phyloP scores from a whole-genome alignment of 1,140 invertebrate species.

The Drosophila novamexicana region DNA sequence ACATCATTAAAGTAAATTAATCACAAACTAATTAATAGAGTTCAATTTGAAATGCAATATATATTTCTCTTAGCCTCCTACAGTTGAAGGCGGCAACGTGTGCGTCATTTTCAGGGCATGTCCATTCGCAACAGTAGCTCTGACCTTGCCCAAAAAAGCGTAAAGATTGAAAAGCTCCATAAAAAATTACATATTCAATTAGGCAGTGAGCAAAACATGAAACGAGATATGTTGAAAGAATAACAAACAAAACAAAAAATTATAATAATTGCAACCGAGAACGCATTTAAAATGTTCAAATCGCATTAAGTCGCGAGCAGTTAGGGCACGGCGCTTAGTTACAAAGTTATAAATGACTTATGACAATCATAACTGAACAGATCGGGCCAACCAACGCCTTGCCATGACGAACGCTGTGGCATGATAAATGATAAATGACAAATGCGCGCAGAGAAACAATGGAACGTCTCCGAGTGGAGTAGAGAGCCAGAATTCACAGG shows the following conservation, averaged over 20 bases:
- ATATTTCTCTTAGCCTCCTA: not conserved
- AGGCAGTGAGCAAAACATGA: slow-evolving; percentile 48
- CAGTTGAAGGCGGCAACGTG: not conserved
- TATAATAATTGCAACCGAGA: slow-evolving; percentile 56
- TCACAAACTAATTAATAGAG: not conserved
- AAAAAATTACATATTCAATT: slow-evolving; percentile 48
- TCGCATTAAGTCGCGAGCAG: slow-evolving; percentile 31
- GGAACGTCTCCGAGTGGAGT: slow-evolving; percentile 17
- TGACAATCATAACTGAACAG: slow-evolving; percentile 44
- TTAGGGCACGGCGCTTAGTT: not conserved
- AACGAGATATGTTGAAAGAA: slow-evolving; percentile 53
- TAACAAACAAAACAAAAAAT: slow-evolving; percentile 19
- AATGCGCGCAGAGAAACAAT: slow-evolving; percentile 50
- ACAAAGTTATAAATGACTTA: slow-evolving; percentile 46
- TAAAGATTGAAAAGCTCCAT: slow-evolving; percentile 21
- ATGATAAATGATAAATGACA: slow-evolving; percentile 60
- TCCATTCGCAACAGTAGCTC: slow-evolving; percentile 5
- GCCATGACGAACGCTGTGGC: slow-evolving; percentile 41
- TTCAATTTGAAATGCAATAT: not conserved
- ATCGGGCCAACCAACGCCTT: slow-evolving; percentile 55
- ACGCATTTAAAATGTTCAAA: slow-evolving; percentile 62
- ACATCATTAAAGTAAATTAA: not conserved
- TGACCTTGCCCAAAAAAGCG: slow-evolving; percentile 19
- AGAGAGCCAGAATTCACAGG: slow-evolving; percentile 14
- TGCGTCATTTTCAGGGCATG: not conserved